Conservation (phyloP, 2,113 vertebrate species). For the Colossoma macropomum region DNA sequence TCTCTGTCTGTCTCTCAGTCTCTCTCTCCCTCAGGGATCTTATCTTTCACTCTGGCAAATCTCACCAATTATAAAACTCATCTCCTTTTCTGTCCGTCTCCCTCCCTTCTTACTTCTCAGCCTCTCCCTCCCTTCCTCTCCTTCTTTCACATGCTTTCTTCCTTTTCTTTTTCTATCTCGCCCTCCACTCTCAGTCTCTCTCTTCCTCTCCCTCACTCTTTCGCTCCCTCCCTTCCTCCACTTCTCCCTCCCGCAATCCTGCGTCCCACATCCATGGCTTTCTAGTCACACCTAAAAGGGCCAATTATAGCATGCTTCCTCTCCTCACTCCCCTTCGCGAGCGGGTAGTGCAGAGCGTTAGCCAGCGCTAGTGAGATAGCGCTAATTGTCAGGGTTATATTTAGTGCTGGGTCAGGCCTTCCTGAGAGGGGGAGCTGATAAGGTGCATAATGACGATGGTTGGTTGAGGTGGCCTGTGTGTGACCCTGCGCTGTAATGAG, state of each 20-base stretch:
- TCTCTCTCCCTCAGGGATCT: conserved; percentile 73
- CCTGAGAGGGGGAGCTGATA: conserved; percentile 57
- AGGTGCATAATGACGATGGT: conserved; percentile 57
- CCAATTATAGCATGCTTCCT: conserved; percentile 53
- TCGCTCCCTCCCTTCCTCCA: conserved; percentile 58
- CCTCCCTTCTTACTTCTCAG: conserved; percentile 30
- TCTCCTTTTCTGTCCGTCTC: conserved; percentile 59
- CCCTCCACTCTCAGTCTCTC: conserved; percentile 44
- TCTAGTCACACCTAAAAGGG: conserved; percentile 49
- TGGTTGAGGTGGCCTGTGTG: conserved; percentile 52
- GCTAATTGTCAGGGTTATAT: conserved; percentile 64
- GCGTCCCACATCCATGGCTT: conserved; percentile 28
- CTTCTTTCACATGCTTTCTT: conserved; percentile 30
- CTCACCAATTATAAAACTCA: conserved; percentile 82
- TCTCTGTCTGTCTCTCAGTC: conserved; percentile 53
- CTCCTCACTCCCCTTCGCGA: conserved; percentile 40
- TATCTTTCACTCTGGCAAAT: conserved; percentile 79
- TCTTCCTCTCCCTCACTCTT: conserved; percentile 55
- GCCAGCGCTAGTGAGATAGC: conserved; percentile 57
- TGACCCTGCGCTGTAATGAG: conserved; percentile 55
- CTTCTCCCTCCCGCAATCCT: conserved; percentile 20
- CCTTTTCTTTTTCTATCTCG: conserved; percentile 32
- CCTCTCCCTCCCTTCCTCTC: conserved; percentile 43
- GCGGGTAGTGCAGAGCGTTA: conserved; percentile 25
- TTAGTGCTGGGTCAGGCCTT: conserved; percentile 64